phyloP scores from a whole-genome alignment of 2,888 invertebrate genomes.

The Hemicrepidius hirtus region DNA sequence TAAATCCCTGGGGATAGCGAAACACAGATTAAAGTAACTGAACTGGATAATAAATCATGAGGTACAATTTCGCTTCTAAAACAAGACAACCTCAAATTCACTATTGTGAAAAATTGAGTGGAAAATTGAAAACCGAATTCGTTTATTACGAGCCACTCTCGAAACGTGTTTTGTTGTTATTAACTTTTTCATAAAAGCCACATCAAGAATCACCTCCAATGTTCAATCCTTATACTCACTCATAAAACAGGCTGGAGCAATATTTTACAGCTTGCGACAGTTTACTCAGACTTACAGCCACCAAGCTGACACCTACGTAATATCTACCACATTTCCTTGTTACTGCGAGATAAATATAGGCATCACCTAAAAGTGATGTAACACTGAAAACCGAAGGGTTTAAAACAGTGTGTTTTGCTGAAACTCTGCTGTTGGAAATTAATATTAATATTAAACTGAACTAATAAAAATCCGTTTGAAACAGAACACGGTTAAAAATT shows the following conservation, averaged over 20 bases:
- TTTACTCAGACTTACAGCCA: constrained; percentile 32
- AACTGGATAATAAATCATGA: no score
- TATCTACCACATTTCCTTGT: constrained; percentile 36
- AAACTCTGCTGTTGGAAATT: no score
- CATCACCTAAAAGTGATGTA: constrained; percentile 18
- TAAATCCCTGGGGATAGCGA: no score
- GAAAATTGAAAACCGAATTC: no score
- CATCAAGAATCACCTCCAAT: not conserved
- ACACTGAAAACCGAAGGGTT: not conserved
- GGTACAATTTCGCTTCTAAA: no score
- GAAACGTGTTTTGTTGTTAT: not conserved
- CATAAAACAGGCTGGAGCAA: constrained; percentile 15
- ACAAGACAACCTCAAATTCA: no score
- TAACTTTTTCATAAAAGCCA: not conserved
- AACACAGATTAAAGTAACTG: no score
- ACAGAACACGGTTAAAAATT: constrained; percentile 14
- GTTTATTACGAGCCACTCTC: no score
- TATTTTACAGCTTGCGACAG: constrained; percentile 34
- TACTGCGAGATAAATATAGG: constrained; percentile 28
- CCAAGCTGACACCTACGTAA: constrained; percentile 31
- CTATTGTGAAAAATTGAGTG: no score
- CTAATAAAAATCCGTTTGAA: constrained; percentile 16
- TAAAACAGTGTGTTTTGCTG: no score
- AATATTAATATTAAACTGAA: no score
- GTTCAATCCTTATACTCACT: not conserved